Evolutionary conservation across 2,888 invertebrate genomes (phyloP).

Genomic region (Prionchulus punctatus): DNA sequence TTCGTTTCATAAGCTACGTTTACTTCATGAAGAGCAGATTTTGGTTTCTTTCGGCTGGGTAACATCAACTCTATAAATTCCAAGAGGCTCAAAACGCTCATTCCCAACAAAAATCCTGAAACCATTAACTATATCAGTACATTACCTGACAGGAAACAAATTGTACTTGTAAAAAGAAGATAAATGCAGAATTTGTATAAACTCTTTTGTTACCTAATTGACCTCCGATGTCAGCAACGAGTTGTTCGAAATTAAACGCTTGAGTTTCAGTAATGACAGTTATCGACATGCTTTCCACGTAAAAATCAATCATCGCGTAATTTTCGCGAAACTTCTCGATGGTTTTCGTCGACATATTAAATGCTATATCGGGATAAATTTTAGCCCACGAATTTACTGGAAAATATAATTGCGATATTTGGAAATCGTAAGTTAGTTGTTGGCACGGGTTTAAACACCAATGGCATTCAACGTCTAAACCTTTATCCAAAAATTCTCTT

Average conservation of each 20-base stretch:
- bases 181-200: too few relatives aligned
- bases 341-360: not conserved
- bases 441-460: not conserved
- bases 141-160: too few relatives aligned
- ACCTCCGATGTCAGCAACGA: not conserved
- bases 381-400: not conserved
- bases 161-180: too few relatives aligned
- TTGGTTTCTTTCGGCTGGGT: too few relatives aligned
- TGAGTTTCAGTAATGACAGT: not conserved
- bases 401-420: not conserved
- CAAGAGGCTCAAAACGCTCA: not conserved
- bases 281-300: not conserved
- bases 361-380: not conserved
- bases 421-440: not conserved
- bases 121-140: too few relatives aligned
- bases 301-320: not conserved
- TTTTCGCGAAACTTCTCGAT: not conserved
- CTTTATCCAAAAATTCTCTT: not conserved
- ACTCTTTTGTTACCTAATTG: not conserved
- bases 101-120: not conserved
- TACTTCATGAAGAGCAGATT: too few relatives aligned
- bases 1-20: too few relatives aligned
- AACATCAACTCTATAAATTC: too few relatives aligned
- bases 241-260: not conserved
- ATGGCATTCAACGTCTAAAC: not conserved